Percentiles rank a stretch among this genome's conserved stretches.
Evolutionary conservation across 2,888 invertebrate species (phyloP).

Genomic region (Thelaira solivaga): DNA sequence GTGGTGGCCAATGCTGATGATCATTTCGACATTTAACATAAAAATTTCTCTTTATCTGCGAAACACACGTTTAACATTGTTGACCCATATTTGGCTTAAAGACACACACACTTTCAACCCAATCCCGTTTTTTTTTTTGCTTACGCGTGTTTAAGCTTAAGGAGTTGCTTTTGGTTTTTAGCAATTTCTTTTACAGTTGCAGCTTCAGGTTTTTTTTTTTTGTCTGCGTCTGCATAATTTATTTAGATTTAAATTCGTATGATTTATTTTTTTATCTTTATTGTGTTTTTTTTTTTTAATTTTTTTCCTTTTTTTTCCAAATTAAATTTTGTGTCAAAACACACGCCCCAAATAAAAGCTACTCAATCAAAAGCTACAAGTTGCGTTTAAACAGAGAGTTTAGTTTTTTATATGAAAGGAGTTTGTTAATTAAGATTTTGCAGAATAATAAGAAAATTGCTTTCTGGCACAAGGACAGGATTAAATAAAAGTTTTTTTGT

Average conservation of each 20-base stretch:
- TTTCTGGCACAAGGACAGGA: too few species aligned
- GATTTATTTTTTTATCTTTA: constrained; percentile 25
- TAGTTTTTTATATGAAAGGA: neutral
- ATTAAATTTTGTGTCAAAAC: constrained; percentile 41
- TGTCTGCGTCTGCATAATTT: constrained; percentile 34
- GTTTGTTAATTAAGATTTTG: too few species aligned
- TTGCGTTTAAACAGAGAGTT: neutral
- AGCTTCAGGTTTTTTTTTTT: constrained; percentile 28
- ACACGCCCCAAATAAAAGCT: constrained; percentile 36
- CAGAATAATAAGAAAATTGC: too few species aligned
- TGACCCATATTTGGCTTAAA: constrained; percentile 53
- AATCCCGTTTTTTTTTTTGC: constrained; percentile 15
- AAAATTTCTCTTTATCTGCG: constrained; percentile 40
- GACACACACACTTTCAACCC: constrained; percentile 17
- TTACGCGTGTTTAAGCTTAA: neutral
- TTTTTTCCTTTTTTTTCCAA: neutral
- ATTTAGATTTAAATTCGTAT: constrained; percentile 26
- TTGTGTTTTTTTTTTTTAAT: neutral
- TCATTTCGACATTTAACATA: constrained; percentile 18
- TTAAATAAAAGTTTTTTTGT: too few species aligned
- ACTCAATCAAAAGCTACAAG: constrained; percentile 21
- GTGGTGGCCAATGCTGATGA: constrained; percentile 24
- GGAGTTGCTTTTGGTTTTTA: neutral
- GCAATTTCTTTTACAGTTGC: neutral
- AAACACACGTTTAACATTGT: constrained; percentile 44